Evolutionary conservation across 2,797 vertebrate species (phyloP), one percentile per base, ranked within the genome.

Genomic region (Catamblyrhynchus diadema): DNA sequence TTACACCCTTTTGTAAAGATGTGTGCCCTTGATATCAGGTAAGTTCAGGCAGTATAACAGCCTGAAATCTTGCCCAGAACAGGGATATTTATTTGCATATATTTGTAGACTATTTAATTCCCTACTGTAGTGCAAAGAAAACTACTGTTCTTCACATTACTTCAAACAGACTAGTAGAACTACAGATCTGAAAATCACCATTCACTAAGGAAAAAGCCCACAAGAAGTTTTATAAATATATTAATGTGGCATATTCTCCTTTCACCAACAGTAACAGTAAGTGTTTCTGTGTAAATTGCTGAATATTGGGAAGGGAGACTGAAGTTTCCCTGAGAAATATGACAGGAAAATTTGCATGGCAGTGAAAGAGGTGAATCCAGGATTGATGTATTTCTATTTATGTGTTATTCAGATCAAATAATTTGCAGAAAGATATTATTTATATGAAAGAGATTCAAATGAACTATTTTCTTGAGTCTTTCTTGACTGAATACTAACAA

Each of bases 401-500:
- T 72, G 32, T 56, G 39, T 45, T 85, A 82, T 82, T 91, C 74
- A 70, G 72, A 87, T 57, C 25, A 95, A 82, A 73, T 69, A 75
- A 78, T 64, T 92, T 51, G 23, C 65, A 91, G 77, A 95, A 96
- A 94, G 8, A 30, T 66, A 86, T 25, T 87, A 62, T 79, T 95
- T 90, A 81, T 37, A 47, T 90, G 65, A 84, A 94, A 92, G 60
- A 66, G 25, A 82, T 81, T 92, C 37, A 72, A 81, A 80, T 59
- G 17, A 96, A 66, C 75, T 90, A 57, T 67, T 91, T 95, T 85
- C 73, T 69, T 80, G 19, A 90, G 33, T 80, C 53, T 95, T 95
- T 86, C 77, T 61, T 80, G 61, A 93, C 65, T 88, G 95, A 79
- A 67, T 86, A 50, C 62, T 96, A 96, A 89, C 87, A 96, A 96